These are phyloP conservation scores for Jaculus jaculus DNA, from an alignment of 2,113 vertebrate species.

Conservation along the genomic window DNA sequence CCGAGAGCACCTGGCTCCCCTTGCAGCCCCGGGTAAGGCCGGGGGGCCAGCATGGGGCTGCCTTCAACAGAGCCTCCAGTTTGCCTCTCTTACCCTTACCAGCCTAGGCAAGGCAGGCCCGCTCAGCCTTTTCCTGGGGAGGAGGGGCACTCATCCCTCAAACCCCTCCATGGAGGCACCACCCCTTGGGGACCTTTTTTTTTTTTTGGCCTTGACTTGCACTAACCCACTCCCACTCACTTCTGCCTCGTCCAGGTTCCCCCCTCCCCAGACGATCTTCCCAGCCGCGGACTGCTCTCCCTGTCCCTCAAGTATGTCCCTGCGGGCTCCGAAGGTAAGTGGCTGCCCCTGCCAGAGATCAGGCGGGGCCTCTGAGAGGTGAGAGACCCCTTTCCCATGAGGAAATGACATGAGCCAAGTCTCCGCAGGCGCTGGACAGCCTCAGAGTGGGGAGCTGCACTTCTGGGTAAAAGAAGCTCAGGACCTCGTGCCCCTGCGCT, in stretches of 20 bases:
- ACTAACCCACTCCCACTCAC: not conserved
- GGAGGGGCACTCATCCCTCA: not conserved
- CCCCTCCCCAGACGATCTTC: conserved; percentile 84
- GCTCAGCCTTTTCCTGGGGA: too few species aligned
- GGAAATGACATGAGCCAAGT: not conserved
- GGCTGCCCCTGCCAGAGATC: not conserved
- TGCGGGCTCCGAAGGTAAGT: conserved; percentile 88
- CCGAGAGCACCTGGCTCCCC: conserved; percentile 88
- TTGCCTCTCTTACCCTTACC: accelerated
- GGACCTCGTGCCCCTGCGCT: conserved; percentile 89
- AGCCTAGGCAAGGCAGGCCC: not conserved
- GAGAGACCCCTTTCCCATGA: not conserved
- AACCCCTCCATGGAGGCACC: not conserved
- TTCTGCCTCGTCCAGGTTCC: conserved; percentile 81
- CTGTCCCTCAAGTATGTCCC: conserved; percentile 93
- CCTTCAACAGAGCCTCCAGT: not conserved
- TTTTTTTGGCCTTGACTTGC: not conserved
- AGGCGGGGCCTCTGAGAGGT: not conserved
- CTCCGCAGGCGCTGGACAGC: conserved; percentile 87
- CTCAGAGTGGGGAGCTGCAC: conserved; percentile 94
- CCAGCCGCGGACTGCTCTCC: conserved; percentile 88
- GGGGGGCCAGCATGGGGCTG: accelerated
- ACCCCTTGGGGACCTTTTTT: accelerated
- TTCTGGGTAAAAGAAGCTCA: conserved; percentile 96
- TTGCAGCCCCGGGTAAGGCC: conserved; percentile 92